These are phyloP conservation scores for Avahi laniger DNA, from an alignment of 2,797 vertebrate genomes.

Conservation along the genomic window DNA sequence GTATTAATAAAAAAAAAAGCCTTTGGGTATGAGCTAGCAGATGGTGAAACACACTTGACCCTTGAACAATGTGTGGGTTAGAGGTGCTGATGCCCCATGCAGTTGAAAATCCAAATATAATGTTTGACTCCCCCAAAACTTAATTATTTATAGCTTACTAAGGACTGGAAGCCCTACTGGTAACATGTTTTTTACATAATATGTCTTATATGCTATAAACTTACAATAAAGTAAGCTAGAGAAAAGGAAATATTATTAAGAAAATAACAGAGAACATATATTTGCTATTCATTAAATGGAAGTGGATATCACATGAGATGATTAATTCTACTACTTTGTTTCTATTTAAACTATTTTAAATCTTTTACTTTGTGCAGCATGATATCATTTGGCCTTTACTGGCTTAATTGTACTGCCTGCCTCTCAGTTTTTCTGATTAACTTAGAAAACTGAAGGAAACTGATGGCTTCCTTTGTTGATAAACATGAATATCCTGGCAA, in stretches of 20 bases:
- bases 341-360: not conserved
- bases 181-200: not conserved
- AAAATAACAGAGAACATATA: not conserved
- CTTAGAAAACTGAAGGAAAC: not conserved
- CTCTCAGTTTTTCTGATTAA: constrained; percentile 20
- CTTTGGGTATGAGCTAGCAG: not conserved
- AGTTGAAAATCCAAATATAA: not conserved
- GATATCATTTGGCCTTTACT: not conserved
- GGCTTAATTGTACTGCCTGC: not conserved
- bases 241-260: not conserved
- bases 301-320: not conserved
- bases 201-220: not conserved
- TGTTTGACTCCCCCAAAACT: not conserved
- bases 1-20: not conserved
- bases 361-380: not conserved
- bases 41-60: not conserved
- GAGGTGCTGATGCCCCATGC: not conserved
- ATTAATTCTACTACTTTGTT: not conserved
- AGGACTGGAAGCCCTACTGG: not conserved
- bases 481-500: not conserved
- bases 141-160: not conserved
- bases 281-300: not conserved
- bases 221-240: not conserved
- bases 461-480: not conserved
- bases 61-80: not conserved